Evolutionary conservation across 2,888 invertebrate species (phyloP).

Genomic region (Agrochola litura): DNA sequence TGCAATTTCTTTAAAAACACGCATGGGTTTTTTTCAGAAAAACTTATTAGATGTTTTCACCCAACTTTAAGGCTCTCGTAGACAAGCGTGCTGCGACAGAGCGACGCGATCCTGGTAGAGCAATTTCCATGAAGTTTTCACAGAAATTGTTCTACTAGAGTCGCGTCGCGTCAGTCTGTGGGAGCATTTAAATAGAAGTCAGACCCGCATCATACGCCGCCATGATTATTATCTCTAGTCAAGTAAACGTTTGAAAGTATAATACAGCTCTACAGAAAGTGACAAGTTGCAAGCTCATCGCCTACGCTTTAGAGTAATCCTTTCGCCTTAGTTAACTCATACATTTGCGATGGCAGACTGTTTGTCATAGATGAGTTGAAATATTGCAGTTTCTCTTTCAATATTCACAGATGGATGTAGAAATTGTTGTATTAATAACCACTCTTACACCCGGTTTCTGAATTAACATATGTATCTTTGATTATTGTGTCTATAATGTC

Average conservation of each 20-base stretch:
- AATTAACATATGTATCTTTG: too few relatives aligned
- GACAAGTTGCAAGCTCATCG: conserved; percentile 48
- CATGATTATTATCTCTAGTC: conserved; percentile 9
- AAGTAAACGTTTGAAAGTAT: conserved; percentile 4
- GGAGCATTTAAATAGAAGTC: neutral
- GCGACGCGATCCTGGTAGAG: too few relatives aligned
- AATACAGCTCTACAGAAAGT: conserved; percentile 14
- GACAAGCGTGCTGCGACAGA: too few relatives aligned
- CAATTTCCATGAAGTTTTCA: too few relatives aligned
- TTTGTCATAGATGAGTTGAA: conserved; percentile 44
- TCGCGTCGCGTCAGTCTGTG: too few relatives aligned
- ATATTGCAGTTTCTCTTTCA: conserved; percentile 44
- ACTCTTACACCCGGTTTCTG: neutral
- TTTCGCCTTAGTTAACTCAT: conserved; percentile 32
- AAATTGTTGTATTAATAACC: conserved; percentile 1
- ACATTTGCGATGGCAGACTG: conserved; percentile 23
- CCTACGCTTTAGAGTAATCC: conserved; percentile 57
- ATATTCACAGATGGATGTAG: conserved; percentile 25
- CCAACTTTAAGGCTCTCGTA: neutral
- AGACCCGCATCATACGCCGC: neutral
- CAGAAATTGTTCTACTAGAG: too few relatives aligned
- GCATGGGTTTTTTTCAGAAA: too few relatives aligned
- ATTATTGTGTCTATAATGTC: too few relatives aligned
- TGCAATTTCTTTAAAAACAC: too few relatives aligned
- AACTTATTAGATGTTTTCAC: neutral